phyloP scores from a whole-genome alignment of 2,797 vertebrate genomes.

The Cyclura pinguis region DNA sequence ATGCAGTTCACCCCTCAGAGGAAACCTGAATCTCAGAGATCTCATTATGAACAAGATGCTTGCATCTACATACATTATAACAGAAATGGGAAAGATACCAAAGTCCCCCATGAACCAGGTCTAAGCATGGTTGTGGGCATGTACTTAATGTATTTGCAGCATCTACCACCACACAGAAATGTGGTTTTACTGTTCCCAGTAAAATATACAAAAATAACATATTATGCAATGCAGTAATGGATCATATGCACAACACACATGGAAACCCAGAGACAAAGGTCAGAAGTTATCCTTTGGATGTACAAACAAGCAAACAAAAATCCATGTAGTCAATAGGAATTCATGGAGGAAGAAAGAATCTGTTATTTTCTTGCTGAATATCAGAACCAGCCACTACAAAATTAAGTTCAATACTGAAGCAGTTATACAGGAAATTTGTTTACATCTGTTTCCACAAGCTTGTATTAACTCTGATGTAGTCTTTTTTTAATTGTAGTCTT shows the following conservation, averaged over 20 bases:
- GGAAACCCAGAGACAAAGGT: not conserved
- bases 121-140: not conserved
- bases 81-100: not conserved
- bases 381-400: not conserved
- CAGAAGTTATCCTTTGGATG: not conserved
- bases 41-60: not conserved
- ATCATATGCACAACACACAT: not conserved
- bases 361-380: not conserved
- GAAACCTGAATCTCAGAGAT: not conserved
- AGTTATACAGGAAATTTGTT: not conserved
- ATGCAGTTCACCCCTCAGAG: too few relatives aligned
- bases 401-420: not conserved
- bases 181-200: not conserved
- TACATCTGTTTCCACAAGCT: not conserved
- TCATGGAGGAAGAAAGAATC: not conserved
- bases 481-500: not conserved
- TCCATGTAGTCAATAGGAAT: not conserved
- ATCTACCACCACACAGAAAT: not conserved
- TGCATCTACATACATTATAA: not conserved
- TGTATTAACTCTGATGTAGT: not conserved
- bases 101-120: not conserved
- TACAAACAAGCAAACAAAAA: too few relatives aligned
- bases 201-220: not conserved
- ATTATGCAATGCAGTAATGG: not conserved
- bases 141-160: not conserved